Evolutionary conservation across 2,888 invertebrate species (phyloP).

Genomic region (Drosophila pseudotakahashii): DNA sequence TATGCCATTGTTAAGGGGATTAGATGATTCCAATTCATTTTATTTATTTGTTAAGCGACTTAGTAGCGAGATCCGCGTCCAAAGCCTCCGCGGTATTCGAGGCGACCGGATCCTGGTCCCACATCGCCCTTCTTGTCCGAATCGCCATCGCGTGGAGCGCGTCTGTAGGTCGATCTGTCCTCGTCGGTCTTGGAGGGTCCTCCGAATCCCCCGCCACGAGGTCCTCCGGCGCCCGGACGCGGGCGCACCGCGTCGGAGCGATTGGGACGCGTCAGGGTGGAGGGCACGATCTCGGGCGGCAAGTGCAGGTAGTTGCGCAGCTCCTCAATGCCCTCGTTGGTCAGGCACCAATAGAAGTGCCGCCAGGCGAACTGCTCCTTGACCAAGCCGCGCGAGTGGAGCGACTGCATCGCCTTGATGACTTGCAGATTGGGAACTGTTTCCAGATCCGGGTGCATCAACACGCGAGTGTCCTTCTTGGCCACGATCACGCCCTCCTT

Average conservation of each 20-base stretch:
- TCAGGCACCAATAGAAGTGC: background rate
- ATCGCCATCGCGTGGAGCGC: background rate
- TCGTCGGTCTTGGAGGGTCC: background rate
- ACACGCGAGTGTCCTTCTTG: background rate
- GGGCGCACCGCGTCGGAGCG: background rate
- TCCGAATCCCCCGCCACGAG: background rate
- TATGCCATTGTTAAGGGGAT: too few relatives aligned
- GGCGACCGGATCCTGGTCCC: background rate
- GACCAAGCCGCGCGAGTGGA: background rate
- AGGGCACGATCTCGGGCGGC: slow-evolving; percentile 6
- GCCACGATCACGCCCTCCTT: slow-evolving; percentile 4
- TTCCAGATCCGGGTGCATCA: background rate
- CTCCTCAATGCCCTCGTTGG: slow-evolving; percentile 7
- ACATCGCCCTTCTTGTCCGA: slow-evolving; percentile 1
- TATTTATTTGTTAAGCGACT: background rate
- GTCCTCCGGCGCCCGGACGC: background rate
- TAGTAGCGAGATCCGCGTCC: background rate
- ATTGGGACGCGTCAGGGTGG: background rate
- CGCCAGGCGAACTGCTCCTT: slow-evolving; percentile 6
- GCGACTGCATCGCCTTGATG: slow-evolving; percentile 1
- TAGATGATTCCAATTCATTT: background rate
- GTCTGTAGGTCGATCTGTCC: background rate
- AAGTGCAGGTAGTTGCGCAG: slow-evolving; percentile 2
- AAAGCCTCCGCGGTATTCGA: slow-evolving; percentile 2
- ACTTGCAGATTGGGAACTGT: background rate